Evolutionary conservation across 1,140 invertebrate genomes (phyloP).

Genomic region (Brachionus manjavacas): DNA sequence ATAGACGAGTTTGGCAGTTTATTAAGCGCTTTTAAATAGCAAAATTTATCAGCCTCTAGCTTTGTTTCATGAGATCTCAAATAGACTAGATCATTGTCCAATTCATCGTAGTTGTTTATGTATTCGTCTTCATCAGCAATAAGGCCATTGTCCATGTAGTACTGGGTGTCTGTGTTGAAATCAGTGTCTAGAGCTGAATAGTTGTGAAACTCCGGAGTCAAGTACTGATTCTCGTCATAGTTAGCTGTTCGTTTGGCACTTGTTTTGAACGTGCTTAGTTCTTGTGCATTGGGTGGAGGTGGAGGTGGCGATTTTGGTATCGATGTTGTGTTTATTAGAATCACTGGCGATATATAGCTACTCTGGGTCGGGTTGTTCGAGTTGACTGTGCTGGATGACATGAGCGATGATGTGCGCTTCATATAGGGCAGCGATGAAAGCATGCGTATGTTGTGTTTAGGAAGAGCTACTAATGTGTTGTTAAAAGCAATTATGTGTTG

Average conservation of each 20-base stretch:
- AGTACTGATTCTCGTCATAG: conserved; percentile 36
- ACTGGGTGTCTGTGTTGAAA: conserved; percentile 24
- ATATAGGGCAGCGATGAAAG: conserved; percentile 22
- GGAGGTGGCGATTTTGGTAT: background rate
- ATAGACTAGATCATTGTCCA: background rate
- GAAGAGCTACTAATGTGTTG: background rate
- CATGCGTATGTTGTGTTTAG: background rate
- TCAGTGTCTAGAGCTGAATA: conserved; percentile 16
- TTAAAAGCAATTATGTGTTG: background rate
- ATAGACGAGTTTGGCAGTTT: conserved; percentile 2
- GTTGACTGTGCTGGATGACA: background rate
- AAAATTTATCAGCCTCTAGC: background rate
- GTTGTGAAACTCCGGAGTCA: conserved; percentile 17
- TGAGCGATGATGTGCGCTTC: conserved; percentile 9
- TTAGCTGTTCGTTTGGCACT: background rate
- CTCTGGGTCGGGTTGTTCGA: conserved; percentile 32
- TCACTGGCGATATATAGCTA: conserved; percentile 12
- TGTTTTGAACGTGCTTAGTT: background rate
- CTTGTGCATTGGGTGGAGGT: conserved; percentile 12
- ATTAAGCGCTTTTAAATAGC: background rate
- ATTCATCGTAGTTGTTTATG: background rate
- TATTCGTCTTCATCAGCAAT: background rate
- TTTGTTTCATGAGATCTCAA: background rate
- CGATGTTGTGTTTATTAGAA: background rate
- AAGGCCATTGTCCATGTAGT: background rate